These are phyloP conservation scores for Psophia crepitans DNA, from an alignment of 2,113 vertebrate species.

Conservation along the genomic window DNA sequence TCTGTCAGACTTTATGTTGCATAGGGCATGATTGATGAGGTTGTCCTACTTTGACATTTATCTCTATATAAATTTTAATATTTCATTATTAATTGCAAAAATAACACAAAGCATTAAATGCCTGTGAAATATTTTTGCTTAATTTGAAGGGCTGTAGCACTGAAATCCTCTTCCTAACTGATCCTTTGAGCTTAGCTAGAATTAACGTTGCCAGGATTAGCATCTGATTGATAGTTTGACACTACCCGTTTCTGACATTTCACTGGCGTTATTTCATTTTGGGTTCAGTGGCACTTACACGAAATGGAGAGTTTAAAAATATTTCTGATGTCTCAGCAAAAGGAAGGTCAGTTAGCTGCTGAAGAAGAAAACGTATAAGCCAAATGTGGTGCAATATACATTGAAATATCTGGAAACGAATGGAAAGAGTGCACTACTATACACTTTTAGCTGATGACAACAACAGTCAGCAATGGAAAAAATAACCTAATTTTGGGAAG, in stretches of 20 bases:
- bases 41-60: not conserved
- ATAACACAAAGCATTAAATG: not conserved
- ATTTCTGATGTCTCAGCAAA: slow-evolving; percentile 23
- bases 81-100: not conserved
- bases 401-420: not conserved
- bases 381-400: not conserved
- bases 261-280: not conserved
- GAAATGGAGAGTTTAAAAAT: not conserved
- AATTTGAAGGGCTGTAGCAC: not conserved
- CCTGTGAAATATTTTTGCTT: not conserved
- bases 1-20: not conserved
- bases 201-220: not conserved
- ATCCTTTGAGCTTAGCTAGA: not conserved
- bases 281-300: not conserved
- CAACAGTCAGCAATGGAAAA: not conserved
- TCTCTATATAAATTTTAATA: not conserved
- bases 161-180: not conserved
- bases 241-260: not conserved
- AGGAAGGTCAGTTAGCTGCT: not conserved
- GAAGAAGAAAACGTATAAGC: not conserved
- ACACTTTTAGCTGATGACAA: not conserved
- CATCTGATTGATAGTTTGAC: slow-evolving; percentile 15
- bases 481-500: not conserved
- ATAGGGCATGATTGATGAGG: not conserved
- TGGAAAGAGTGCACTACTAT: not conserved